These are phyloP conservation scores for Paracentrotus lividus DNA, from an alignment of 53 echinoderm and acorn worm species.

Conservation along the genomic window DNA sequence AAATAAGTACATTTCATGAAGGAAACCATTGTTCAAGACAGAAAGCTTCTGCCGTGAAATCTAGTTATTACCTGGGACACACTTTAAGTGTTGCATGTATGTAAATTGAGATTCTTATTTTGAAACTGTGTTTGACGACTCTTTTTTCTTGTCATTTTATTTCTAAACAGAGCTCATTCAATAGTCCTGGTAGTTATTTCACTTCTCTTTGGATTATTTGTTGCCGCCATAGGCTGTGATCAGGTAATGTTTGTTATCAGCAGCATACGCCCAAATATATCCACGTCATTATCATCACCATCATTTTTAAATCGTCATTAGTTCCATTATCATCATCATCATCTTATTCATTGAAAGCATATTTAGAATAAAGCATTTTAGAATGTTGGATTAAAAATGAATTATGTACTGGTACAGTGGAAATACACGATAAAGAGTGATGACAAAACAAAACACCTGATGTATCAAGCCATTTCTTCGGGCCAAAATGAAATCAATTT, in stretches of 20 bases:
- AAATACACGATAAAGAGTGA: no score
- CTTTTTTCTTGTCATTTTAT: neutral
- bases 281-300: neutral
- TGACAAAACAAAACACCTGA: no score
- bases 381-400: no score
- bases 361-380: neutral
- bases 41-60: no score
- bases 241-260: slow-evolving; percentile 79
- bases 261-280: neutral
- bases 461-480: no score
- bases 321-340: neutral
- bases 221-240: slow-evolving; percentile 96
- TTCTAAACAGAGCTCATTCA: slow-evolving; percentile 89
- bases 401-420: no score
- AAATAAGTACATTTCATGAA: no score
- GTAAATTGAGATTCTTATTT: neutral
- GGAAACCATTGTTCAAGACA: no score
- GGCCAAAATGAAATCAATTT: no score
- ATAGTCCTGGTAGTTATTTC: slow-evolving; percentile 92
- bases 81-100: no score
- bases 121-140: neutral
- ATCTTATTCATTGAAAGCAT: neutral
- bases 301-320: neutral
- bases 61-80: no score
- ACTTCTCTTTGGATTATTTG: slow-evolving; percentile 95